These are phyloP conservation scores for Drosophila obscura DNA, from an alignment of 1,140 invertebrate genomes.

Conservation along the genomic window DNA sequence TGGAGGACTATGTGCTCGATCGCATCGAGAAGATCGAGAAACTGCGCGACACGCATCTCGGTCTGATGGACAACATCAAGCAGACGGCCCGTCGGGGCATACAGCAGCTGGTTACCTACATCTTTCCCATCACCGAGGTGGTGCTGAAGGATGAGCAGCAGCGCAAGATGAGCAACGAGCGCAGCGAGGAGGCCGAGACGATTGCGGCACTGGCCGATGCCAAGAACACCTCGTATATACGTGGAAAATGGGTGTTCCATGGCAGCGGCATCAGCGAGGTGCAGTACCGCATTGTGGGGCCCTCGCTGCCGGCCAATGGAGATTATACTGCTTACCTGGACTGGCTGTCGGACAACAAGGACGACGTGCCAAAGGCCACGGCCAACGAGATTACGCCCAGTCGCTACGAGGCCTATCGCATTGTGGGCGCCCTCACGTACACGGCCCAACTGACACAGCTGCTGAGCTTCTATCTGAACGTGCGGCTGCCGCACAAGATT, in stretches of 20 bases:
- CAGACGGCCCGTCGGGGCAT: conserved; percentile 86
- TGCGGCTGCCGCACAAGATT: conserved; percentile 90
- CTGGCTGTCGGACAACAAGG: conserved; percentile 89
- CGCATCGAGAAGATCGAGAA: conserved; percentile 85
- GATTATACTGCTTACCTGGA: conserved; percentile 91
- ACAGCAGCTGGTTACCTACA: conserved; percentile 88
- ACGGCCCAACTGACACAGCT: conserved; percentile 91
- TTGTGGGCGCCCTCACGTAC: conserved; percentile 91
- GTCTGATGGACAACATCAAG: conserved; percentile 86
- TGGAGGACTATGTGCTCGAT: conserved; percentile 86
- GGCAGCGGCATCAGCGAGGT: conserved; percentile 88
- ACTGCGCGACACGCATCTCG: conserved; percentile 84
- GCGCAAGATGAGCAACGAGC: conserved; percentile 43
- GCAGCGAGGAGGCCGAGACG: conserved; percentile 86
- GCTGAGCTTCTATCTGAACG: conserved; percentile 90
- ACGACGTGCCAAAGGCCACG: conserved; percentile 85
- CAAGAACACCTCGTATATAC: conserved; percentile 89
- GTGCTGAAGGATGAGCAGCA: conserved; percentile 74
- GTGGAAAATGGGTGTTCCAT: conserved; percentile 89
- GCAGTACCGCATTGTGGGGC: conserved; percentile 90
- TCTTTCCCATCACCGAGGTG: conserved; percentile 87
- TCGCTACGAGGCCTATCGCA: conserved; percentile 89
- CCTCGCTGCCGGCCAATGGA: conserved; percentile 88
- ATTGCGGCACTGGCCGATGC: conserved; percentile 90
- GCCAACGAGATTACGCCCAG: conserved; percentile 82